phyloP scores from a whole-genome alignment of 2,797 vertebrate genomes.

The Labroides dimidiatus region DNA sequence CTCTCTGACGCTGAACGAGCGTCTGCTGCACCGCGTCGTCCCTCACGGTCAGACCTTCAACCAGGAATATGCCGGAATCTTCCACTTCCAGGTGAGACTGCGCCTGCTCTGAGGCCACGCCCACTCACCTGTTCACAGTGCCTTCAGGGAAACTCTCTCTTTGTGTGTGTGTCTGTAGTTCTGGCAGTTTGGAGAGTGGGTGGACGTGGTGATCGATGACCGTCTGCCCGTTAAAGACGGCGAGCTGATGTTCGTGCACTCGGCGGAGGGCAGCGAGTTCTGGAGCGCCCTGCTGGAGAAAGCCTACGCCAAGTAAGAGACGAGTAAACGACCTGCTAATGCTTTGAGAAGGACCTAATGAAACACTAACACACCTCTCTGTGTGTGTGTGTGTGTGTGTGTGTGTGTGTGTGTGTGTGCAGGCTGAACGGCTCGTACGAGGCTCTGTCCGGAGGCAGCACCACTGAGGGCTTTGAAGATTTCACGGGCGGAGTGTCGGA shows the following conservation, averaged over 20 bases:
- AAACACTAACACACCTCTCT: no score
- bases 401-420: background rate
- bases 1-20: conserved; percentile 89
- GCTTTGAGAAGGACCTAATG: no score
- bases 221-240: conserved; percentile 88
- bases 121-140: no score
- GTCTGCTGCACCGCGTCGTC: conserved; percentile 88
- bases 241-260: conserved; percentile 91
- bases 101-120: background rate
- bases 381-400: background rate
- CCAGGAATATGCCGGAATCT: conserved; percentile 89
- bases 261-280: conserved; percentile 85
- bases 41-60: conserved; percentile 89
- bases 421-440: conserved; percentile 92
- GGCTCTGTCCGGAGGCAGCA: conserved; percentile 90
- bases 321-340: no score
- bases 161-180: conserved; percentile 75
- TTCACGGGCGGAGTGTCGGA: conserved; percentile 91
- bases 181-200: conserved; percentile 94
- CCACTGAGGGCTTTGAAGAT: conserved; percentile 93
- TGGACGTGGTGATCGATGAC: conserved; percentile 92
- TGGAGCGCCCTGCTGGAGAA: conserved; percentile 88
- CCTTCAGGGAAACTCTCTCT: no score
- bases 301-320: conserved; percentile 77
- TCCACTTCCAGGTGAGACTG: conserved; percentile 90